phyloP scores from a whole-genome alignment of 2,113 vertebrate species.

The Carettochelys insculpta region DNA sequence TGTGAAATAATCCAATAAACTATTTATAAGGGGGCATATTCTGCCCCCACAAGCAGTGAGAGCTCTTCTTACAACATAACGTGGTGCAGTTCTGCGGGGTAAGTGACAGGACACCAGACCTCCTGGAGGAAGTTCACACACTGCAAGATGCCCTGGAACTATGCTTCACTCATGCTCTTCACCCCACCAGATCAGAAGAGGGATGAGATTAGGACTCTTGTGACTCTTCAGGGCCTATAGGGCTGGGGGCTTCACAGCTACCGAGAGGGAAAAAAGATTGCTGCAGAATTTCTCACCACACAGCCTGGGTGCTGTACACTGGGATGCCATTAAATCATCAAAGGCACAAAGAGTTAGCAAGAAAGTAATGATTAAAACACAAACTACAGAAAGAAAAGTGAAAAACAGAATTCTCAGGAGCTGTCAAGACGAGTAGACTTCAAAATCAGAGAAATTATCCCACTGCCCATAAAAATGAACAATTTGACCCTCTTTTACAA shows the following conservation, averaged over 20 bases:
- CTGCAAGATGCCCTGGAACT: not conserved
- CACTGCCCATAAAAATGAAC: conserved; percentile 29
- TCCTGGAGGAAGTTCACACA: not conserved
- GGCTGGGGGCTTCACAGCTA: not conserved
- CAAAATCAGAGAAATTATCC: not conserved
- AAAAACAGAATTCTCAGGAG: not conserved
- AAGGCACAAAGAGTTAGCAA: not conserved
- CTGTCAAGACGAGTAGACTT: not conserved
- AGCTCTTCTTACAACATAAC: not conserved
- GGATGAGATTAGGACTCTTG: not conserved
- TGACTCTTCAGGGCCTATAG: not conserved
- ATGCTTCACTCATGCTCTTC: not conserved
- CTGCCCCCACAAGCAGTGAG: rapidly evolving
- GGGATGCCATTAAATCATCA: not conserved
- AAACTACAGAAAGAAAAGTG: not conserved
- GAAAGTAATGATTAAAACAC: not conserved
- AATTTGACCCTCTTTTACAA: conserved; percentile 22
- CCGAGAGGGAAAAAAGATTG: not conserved
- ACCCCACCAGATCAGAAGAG: not conserved
- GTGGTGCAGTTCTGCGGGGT: not conserved
- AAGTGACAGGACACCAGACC: not conserved
- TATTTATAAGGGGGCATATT: not conserved
- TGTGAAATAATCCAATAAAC: not conserved
- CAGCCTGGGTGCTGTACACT: not conserved
- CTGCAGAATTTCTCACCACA: not conserved